Conservation (phyloP, 2,113 vertebrate species). For the Salminus brasiliensis region DNA sequence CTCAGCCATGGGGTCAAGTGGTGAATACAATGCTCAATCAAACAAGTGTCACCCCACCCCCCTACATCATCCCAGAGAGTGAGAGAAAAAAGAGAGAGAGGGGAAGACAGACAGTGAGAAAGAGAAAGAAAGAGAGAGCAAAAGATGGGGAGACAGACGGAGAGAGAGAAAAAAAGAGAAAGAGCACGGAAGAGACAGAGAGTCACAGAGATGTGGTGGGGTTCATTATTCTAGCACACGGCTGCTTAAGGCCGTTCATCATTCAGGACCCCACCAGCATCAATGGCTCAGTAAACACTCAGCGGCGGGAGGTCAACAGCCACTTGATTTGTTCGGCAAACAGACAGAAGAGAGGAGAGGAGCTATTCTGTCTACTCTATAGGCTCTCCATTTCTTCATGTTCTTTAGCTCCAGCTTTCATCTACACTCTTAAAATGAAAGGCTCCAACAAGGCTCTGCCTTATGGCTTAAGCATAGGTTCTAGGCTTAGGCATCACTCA, state of each 20-base stretch:
- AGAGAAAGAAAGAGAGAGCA: not conserved
- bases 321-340: slow-evolving; percentile 85
- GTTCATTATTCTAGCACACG: slow-evolving; percentile 70
- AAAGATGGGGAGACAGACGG: slow-evolving; percentile 34
- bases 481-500: no score
- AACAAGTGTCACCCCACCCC: slow-evolving; percentile 86
- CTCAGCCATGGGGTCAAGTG: slow-evolving; percentile 36
- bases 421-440: no score
- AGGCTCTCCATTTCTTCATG: not conserved
- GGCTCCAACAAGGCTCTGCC: no score
- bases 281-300: slow-evolving; percentile 91
- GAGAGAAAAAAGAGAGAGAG: slow-evolving; percentile 40
- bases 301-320: slow-evolving; percentile 86
- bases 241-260: slow-evolving; percentile 84
- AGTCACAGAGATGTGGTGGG: slow-evolving; percentile 31
- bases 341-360: slow-evolving; percentile 58
- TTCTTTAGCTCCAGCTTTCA: not conserved
- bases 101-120: no score
- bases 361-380: not conserved
- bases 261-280: slow-evolving; percentile 86
- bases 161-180: slow-evolving; percentile 44
- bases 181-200: slow-evolving; percentile 45
- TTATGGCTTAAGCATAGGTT: no score
- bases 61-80: slow-evolving; percentile 49
- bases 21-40: slow-evolving; percentile 92